Conservation (phyloP, 2,888 invertebrate species). For the Agapostemon virescens region DNA sequence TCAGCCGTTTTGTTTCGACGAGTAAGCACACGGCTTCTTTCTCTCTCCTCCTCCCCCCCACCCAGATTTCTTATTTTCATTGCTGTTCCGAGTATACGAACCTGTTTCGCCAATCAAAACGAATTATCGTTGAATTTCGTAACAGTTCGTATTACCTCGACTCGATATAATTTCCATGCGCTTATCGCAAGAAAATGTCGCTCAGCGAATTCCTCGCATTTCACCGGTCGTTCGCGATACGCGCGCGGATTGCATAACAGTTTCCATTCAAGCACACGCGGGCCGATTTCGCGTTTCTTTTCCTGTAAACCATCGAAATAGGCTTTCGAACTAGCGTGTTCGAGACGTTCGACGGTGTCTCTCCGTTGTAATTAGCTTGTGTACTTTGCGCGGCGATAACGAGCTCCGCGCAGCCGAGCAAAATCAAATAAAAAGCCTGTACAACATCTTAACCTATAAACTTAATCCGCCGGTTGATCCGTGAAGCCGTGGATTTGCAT, state of each 20-base stretch:
- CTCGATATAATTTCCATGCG: background rate
- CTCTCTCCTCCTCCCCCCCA: background rate
- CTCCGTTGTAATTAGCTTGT: background rate
- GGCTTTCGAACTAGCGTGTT: no score
- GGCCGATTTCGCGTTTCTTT: no score
- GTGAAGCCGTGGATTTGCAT: background rate
- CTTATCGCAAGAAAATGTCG: background rate
- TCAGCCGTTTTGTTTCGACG: slow-evolving; percentile 23
- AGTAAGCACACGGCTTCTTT: slow-evolving; percentile 23
- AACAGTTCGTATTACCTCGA: background rate
- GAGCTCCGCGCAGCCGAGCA: background rate
- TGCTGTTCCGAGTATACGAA: slow-evolving; percentile 13
- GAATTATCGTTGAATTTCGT: slow-evolving; percentile 1
- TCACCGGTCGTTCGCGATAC: background rate
- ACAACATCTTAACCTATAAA: background rate
- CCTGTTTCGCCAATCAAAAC: background rate
- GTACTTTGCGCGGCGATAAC: background rate
- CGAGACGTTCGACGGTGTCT: background rate
- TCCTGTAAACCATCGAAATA: background rate
- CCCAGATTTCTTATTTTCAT: background rate
- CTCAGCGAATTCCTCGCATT: background rate
- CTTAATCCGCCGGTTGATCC: background rate
- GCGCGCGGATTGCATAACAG: background rate
- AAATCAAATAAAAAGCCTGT: background rate
- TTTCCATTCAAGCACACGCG: background rate